Evolutionary conservation across 2,797 vertebrate genomes (phyloP).

Genomic region (Schizopygopsis pylzovi): DNA sequence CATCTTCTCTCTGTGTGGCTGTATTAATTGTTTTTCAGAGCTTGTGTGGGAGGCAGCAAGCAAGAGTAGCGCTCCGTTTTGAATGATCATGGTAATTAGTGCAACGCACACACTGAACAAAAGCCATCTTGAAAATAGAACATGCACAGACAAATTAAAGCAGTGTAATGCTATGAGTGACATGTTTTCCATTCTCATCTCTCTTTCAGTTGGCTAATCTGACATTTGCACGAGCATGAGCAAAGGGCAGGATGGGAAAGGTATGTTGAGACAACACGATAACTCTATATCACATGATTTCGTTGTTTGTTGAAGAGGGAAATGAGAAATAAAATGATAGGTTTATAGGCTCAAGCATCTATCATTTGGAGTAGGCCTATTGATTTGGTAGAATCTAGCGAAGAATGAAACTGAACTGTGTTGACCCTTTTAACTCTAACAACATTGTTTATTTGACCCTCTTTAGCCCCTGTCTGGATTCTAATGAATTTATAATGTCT

Average conservation of each 20-base stretch:
- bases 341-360: neutral
- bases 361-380: neutral
- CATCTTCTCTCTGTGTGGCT: slow-evolving; percentile 44
- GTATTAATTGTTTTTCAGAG: slow-evolving; percentile 53
- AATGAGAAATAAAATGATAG: neutral
- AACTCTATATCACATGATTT: neutral
- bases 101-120: slow-evolving; percentile 53
- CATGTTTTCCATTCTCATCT: slow-evolving; percentile 12
- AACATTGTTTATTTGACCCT: neutral
- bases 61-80: slow-evolving; percentile 56
- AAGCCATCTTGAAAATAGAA: slow-evolving; percentile 56
- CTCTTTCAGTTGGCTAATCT: slow-evolving; percentile 19
- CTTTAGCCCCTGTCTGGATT: neutral
- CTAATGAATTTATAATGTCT: slow-evolving; percentile 20
- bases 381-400: neutral
- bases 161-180: slow-evolving; percentile 40
- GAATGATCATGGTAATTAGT: slow-evolving; percentile 67
- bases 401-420: neutral
- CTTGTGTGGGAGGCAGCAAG: slow-evolving; percentile 59
- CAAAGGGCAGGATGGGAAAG: neutral
- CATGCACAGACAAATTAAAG: slow-evolving; percentile 45
- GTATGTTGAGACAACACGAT: neutral
- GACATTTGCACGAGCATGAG: neutral
- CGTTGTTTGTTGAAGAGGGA: neutral
- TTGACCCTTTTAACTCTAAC: neutral